A percentile compares a stretch with the other conserved stretches of the same genome.
These are phyloP conservation scores for Caranx melampygus DNA, from an alignment of 2,113 vertebrate species.

Conservation along the genomic window DNA sequence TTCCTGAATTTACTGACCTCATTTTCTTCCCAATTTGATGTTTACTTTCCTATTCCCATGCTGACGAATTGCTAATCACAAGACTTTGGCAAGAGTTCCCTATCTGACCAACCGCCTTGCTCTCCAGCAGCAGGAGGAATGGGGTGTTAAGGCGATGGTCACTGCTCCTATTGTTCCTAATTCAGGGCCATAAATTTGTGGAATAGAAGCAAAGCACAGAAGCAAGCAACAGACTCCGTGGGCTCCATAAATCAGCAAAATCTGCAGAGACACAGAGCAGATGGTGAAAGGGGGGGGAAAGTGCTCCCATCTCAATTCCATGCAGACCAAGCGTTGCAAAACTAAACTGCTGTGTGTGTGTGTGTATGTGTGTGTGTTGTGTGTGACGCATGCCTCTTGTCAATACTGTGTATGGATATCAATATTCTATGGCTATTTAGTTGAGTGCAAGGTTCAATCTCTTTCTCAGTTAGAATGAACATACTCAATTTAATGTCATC, in stretches of 20 bases:
- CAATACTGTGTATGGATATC: slow-evolving; percentile 50
- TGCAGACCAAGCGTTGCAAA: slow-evolving; percentile 73
- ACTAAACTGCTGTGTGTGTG: slow-evolving; percentile 54
- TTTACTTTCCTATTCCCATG: slow-evolving; percentile 65
- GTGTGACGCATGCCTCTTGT: slow-evolving; percentile 37
- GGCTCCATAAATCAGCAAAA: slow-evolving; percentile 80
- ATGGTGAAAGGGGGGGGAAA: slow-evolving; percentile 70
- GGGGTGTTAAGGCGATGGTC: slow-evolving; percentile 58
- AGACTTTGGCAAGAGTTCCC: slow-evolving; percentile 45
- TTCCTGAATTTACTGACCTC: slow-evolving; percentile 75
- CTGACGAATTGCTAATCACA: slow-evolving; percentile 56
- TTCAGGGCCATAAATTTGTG: slow-evolving; percentile 76
- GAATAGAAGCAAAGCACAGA: slow-evolving; percentile 59
- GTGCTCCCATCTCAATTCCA: slow-evolving; percentile 65
- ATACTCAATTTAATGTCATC: slow-evolving; percentile 38
- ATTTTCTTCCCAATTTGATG: slow-evolving; percentile 69
- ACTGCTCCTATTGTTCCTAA: slow-evolving; percentile 71
- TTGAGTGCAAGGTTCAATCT: slow-evolving; percentile 35
- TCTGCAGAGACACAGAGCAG: slow-evolving; percentile 80
- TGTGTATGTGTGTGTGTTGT: slow-evolving; percentile 46
- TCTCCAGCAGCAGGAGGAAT: slow-evolving; percentile 39
- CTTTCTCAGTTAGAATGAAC: slow-evolving; percentile 23
- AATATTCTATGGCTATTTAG: slow-evolving; percentile 56
- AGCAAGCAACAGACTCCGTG: slow-evolving; percentile 45
- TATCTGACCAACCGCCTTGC: slow-evolving; percentile 47